phyloP scores from a whole-genome alignment of 35 echinoderm and acorn worm genomes.

The Lytechinus pictus region DNA sequence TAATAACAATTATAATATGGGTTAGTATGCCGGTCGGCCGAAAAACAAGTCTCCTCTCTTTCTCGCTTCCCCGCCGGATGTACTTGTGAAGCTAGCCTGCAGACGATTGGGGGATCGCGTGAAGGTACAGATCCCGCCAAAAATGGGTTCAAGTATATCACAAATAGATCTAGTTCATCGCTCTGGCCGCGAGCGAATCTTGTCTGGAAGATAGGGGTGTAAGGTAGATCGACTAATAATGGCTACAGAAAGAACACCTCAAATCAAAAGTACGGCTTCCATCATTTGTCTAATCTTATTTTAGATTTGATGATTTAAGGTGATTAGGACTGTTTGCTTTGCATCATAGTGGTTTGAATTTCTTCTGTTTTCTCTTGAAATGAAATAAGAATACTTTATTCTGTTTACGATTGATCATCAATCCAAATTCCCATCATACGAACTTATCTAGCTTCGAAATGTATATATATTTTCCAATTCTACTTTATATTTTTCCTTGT shows the following conservation, averaged over 20 bases:
- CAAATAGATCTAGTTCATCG: conserved; percentile 39
- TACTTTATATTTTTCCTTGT: no score
- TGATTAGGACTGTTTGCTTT: no score
- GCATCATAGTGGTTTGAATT: no score
- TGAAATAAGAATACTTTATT: background rate
- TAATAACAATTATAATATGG: background rate
- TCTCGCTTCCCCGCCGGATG: conserved; percentile 25
- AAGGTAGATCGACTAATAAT: background rate
- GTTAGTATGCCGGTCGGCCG: background rate
- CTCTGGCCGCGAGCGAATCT: conserved; percentile 25
- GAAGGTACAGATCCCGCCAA: background rate
- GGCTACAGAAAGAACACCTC: background rate
- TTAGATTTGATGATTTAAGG: background rate
- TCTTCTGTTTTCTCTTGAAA: no score
- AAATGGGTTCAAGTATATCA: conserved; percentile 21
- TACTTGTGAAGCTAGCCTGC: conserved; percentile 7
- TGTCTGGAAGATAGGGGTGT: conserved; percentile 22
- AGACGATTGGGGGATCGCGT: background rate
- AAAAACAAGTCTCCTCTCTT: conserved; percentile 15
- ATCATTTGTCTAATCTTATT: background rate
- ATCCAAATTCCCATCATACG: background rate
- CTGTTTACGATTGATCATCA: background rate
- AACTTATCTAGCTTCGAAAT: background rate
- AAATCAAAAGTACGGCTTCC: background rate
- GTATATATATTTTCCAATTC: background rate